Percentiles rank a stretch among this genome's conserved stretches.
phyloP scores from a whole-genome alignment of 2,888 invertebrate genomes.

The Cataglyphis rosenhaueri region DNA sequence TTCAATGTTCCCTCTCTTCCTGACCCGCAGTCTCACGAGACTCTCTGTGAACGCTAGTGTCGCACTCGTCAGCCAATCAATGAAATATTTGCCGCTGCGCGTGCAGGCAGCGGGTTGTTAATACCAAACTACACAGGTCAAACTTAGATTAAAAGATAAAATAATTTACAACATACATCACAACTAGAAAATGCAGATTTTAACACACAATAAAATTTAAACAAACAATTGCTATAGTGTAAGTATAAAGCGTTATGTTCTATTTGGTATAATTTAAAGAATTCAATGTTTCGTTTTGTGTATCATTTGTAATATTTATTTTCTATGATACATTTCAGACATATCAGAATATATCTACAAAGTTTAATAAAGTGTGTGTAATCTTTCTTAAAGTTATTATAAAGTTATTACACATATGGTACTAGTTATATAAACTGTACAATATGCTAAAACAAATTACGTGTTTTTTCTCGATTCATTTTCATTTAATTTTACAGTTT shows the following conservation, averaged over 20 bases:
- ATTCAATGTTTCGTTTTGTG: neutral
- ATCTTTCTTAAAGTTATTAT: constrained; percentile 57
- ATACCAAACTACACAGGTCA: too few species aligned
- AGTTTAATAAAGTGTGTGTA: constrained; percentile 73
- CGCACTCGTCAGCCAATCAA: too few species aligned
- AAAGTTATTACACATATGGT: constrained; percentile 33
- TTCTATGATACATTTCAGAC: constrained; percentile 65
- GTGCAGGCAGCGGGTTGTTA: too few species aligned
- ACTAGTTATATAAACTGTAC: constrained; percentile 64
- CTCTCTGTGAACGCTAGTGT: too few species aligned
- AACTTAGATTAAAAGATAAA: too few species aligned
- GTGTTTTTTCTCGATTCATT: neutral
- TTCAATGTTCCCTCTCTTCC: too few species aligned
- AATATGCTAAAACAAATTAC: constrained; percentile 46
- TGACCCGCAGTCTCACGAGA: too few species aligned
- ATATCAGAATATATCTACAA: constrained; percentile 72
- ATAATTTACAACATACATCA: constrained; percentile 29
- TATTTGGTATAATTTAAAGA: constrained; percentile 4
- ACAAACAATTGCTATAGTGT: constrained; percentile 8
- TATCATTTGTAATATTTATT: constrained; percentile 43
- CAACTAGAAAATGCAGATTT: constrained; percentile 15
- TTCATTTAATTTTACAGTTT: constrained; percentile 27
- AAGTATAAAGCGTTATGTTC: constrained; percentile 14
- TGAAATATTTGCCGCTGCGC: too few species aligned
- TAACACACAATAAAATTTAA: neutral